Percentiles rank a stretch among this genome's conserved stretches.
Evolutionary conservation across 2,113 vertebrate species (phyloP).

Genomic region (Microtus pennsylvanicus): DNA sequence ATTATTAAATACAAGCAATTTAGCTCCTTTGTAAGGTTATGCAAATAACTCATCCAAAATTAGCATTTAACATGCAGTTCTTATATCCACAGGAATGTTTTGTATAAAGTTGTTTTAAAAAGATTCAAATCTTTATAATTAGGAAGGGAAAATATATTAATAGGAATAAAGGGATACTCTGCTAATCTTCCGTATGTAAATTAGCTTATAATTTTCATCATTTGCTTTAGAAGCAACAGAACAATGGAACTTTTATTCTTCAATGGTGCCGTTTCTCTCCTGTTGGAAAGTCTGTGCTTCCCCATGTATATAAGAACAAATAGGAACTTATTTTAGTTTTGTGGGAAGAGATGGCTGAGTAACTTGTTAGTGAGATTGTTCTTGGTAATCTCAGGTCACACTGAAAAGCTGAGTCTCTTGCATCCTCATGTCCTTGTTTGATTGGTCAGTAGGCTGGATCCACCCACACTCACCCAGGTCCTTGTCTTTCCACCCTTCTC

Average conservation of each 20-base stretch:
- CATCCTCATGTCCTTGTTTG: background rate
- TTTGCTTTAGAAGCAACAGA: slow-evolving; percentile 86
- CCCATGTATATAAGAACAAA: slow-evolving; percentile 73
- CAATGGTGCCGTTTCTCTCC: slow-evolving; percentile 78
- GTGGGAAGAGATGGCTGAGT: slow-evolving; percentile 5
- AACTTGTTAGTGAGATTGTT: slow-evolving; percentile 8
- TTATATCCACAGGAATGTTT: slow-evolving; percentile 86
- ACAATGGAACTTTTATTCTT: slow-evolving; percentile 85
- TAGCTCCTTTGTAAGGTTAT: slow-evolving; percentile 84
- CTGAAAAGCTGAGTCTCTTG: background rate
- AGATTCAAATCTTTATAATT: slow-evolving; percentile 92
- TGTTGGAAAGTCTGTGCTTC: slow-evolving; percentile 78
- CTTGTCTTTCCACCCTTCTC: background rate
- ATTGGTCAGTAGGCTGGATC: background rate
- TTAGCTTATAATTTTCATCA: slow-evolving; percentile 87
- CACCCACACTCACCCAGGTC: background rate
- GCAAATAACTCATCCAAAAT: slow-evolving; percentile 85
- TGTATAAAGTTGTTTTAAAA: slow-evolving; percentile 88
- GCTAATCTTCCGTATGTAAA: slow-evolving; percentile 89
- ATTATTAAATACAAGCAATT: slow-evolving; percentile 86
- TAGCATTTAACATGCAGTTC: slow-evolving; percentile 85
- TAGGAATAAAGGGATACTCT: slow-evolving; percentile 89
- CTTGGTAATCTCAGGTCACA: background rate
- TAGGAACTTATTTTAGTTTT: slow-evolving; percentile 60
- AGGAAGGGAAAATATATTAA: slow-evolving; percentile 89